Percentiles rank a stretch among this genome's conserved stretches.
These are phyloP conservation scores for Aquatica leii DNA, from an alignment of 2,888 invertebrate species.

Conservation along the genomic window DNA sequence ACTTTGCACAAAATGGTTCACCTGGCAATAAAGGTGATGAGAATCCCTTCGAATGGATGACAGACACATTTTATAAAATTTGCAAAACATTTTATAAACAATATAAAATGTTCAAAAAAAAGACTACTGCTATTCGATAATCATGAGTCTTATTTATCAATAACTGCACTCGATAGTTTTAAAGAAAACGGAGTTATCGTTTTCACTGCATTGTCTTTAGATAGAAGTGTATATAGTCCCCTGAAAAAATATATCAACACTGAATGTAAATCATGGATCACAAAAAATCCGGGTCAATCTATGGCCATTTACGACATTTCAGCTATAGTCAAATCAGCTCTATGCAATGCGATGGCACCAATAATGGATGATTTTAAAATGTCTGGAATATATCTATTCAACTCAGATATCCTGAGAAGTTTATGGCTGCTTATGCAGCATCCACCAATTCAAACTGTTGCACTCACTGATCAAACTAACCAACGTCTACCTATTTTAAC, in stretches of 20 bases:
- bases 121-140: neutral
- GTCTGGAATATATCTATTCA: too few species aligned
- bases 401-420: too few species aligned
- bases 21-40: neutral
- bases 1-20: neutral
- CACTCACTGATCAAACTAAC: slow-evolving; percentile 1
- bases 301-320: too few species aligned
- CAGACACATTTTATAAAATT: neutral
- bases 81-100: neutral
- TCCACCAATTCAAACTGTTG: neutral
- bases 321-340: too few species aligned
- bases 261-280: too few species aligned
- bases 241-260: slow-evolving; percentile 3
- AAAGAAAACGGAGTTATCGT: slow-evolving; percentile 3
- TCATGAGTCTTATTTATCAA: neutral
- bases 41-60: neutral
- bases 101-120: neutral
- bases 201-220: neutral
- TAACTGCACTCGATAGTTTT: slow-evolving; percentile 1
- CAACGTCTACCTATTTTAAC: neutral
- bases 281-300: too few species aligned
- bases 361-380: too few species aligned
- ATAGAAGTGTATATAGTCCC: neutral
- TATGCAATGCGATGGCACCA: too few species aligned
- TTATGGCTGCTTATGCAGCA: neutral